Conservation (phyloP, 2,888 invertebrate species). For the Allophyes oxyacanthae region DNA sequence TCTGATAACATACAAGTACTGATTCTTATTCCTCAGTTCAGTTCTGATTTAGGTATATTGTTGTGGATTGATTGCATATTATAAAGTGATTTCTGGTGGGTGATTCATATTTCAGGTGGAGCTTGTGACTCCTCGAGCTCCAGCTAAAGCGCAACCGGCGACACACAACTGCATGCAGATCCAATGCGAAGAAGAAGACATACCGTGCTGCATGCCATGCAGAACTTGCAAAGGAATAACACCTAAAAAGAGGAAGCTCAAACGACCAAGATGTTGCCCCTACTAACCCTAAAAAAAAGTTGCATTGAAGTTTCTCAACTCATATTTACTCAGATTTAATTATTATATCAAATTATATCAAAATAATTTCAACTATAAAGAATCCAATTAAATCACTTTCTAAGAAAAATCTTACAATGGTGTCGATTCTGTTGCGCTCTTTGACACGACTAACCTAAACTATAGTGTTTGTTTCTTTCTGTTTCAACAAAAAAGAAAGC, state of each 20-base stretch:
- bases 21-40: no score
- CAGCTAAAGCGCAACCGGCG: slow-evolving; percentile 88
- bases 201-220: slow-evolving; percentile 75
- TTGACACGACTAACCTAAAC: no score
- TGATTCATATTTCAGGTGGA: slow-evolving; percentile 92
- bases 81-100: no score
- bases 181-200: slow-evolving; percentile 91
- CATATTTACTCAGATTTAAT: neutral
- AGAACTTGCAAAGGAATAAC: slow-evolving; percentile 66
- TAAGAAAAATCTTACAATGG: no score
- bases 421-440: no score
- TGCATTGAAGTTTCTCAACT: neutral
- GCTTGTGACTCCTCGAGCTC: slow-evolving; percentile 92
- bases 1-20: no score
- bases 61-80: no score
- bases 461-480: no score
- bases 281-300: slow-evolving; percentile 25
- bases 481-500: no score
- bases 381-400: slow-evolving; percentile 1
- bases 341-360: no score
- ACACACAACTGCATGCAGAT: slow-evolving; percentile 91
- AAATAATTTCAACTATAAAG: slow-evolving; percentile 17
- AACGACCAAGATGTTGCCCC: slow-evolving; percentile 60
- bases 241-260: slow-evolving; percentile 57
- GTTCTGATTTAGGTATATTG: no score